A percentile compares a stretch with the other conserved stretches of the same genome.
Conservation (phyloP, 2,113 vertebrate species). For the Crypturellus undulatus region DNA sequence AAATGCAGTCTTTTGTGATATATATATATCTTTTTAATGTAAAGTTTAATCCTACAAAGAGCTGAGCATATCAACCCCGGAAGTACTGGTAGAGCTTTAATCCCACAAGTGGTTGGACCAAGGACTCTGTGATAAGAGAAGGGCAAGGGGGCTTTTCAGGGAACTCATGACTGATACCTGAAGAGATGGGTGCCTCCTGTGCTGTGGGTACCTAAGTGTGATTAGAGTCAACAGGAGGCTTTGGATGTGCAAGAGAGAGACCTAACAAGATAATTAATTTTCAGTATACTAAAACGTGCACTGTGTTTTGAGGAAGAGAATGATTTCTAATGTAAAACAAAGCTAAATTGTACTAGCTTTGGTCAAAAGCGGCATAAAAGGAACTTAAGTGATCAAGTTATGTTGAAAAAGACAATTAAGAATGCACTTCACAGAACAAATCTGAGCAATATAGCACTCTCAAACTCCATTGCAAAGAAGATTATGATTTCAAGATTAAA, state of each 20-base stretch:
- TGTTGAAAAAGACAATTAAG: background rate
- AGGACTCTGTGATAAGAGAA: fast-evolving
- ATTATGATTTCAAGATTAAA: background rate
- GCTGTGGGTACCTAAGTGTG: background rate
- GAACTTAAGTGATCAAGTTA: background rate
- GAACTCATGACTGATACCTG: constrained; percentile 21
- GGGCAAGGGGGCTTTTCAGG: background rate
- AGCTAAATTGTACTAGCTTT: background rate
- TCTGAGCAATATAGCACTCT: background rate
- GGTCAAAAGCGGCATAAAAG: background rate
- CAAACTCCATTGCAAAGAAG: background rate
- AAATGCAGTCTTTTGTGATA: background rate
- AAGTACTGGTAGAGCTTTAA: background rate
- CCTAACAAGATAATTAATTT: background rate
- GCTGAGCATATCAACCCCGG: background rate
- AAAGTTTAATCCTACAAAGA: background rate
- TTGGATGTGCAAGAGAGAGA: background rate
- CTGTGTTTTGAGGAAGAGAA: background rate
- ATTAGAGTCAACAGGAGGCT: constrained; percentile 6
- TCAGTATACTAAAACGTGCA: background rate
- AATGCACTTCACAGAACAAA: background rate
- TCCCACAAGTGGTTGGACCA: fast-evolving
- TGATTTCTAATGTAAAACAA: background rate
- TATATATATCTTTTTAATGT: background rate
- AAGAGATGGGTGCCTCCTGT: constrained; percentile 9